Conservation (phyloP, 2,797 vertebrate species). For the Rhabdomys pumilio region DNA sequence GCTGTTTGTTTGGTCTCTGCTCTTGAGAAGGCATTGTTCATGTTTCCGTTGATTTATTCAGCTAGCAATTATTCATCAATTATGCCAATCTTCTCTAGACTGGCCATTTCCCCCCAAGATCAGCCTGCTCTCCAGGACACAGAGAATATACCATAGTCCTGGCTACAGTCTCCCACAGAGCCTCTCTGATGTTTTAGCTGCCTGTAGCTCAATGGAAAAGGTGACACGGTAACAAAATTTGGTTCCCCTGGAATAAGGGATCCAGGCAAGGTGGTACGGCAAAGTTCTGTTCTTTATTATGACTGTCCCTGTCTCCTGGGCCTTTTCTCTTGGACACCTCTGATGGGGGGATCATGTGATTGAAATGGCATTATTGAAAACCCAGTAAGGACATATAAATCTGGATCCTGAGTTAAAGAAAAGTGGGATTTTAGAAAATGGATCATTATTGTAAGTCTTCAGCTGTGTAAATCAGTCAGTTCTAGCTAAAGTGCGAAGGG, state of each 20-base stretch:
- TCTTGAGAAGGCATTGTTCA: conserved; percentile 3
- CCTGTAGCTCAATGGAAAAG: neutral
- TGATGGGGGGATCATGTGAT: conserved; percentile 35
- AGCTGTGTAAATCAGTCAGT: conserved; percentile 86
- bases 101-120: neutral
- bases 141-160: no score
- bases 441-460: conserved; percentile 82
- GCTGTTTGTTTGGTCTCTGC: neutral
- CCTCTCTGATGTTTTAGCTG: neutral
- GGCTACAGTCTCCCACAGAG: neutral
- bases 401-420: conserved; percentile 82
- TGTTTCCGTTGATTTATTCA: neutral
- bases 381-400: conserved; percentile 84
- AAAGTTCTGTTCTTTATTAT: neutral
- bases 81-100: neutral
- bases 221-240: rapidly evolving
- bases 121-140: neutral
- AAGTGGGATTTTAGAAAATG: conserved; percentile 85
- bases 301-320: neutral
- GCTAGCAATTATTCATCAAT: neutral
- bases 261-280: neutral
- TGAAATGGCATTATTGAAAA: conserved; percentile 74
- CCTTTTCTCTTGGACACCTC: neutral
- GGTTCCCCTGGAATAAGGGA: neutral
- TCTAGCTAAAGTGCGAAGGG: conserved; percentile 86